Conservation (phyloP, 2,888 invertebrate species). For the Notodonta ziczac region DNA sequence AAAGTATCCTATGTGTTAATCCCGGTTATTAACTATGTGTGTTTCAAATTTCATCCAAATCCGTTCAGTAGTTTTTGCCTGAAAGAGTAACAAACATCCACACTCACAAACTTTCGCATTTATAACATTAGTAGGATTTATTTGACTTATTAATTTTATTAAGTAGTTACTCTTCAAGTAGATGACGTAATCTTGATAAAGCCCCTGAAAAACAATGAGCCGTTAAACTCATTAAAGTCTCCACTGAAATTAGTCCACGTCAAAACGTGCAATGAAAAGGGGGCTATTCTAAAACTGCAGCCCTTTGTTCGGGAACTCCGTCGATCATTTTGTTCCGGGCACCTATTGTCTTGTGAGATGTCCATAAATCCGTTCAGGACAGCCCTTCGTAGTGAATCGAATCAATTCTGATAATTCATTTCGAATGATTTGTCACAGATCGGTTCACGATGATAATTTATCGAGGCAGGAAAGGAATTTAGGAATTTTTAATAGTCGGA, state of each 20-base stretch:
- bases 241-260: slow-evolving; percentile 40
- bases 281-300: slow-evolving; percentile 52
- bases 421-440: slow-evolving; percentile 17
- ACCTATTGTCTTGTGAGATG: slow-evolving; percentile 40
- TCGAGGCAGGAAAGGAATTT: neutral
- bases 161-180: slow-evolving; percentile 7
- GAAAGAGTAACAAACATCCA: too few relatives aligned
- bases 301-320: slow-evolving; percentile 49
- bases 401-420: slow-evolving; percentile 26
- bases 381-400: slow-evolving; percentile 22
- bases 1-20: too few relatives aligned
- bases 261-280: slow-evolving; percentile 37
- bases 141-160: neutral
- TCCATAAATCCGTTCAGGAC: slow-evolving; percentile 41
- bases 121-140: too few relatives aligned
- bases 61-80: too few relatives aligned
- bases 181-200: slow-evolving; percentile 34
- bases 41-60: too few relatives aligned
- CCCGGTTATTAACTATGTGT: too few relatives aligned
- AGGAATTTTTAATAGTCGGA: too few relatives aligned
- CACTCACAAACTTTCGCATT: too few relatives aligned
- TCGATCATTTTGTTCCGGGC: slow-evolving; percentile 55
- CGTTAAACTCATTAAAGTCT: slow-evolving; percentile 45
- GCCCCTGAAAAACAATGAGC: slow-evolving; percentile 37
- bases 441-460: neutral